These are phyloP conservation scores for Leptinotarsa tumamoca DNA, from an alignment of 2,888 invertebrate genomes.

Conservation along the genomic window DNA sequence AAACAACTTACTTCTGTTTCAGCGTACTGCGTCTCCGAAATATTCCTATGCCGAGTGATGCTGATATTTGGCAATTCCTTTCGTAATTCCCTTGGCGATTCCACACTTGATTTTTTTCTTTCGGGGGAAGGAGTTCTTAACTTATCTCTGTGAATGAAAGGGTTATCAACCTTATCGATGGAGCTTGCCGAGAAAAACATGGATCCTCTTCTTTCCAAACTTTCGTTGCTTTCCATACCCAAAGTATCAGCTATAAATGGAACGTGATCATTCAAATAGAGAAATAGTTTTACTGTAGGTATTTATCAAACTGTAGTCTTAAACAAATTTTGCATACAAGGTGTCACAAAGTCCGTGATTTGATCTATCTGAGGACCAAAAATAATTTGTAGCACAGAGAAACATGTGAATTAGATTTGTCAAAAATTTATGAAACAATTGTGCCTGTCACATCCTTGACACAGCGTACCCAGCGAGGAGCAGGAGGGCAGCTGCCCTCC, in stretches of 20 bases:
- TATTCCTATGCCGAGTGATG: conserved; percentile 63
- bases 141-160: conserved; percentile 38
- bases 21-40: conserved; percentile 67
- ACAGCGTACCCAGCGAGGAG: too few species aligned
- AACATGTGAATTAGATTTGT: too few species aligned
- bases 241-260: conserved; percentile 77
- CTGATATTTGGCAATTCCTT: conserved; percentile 56
- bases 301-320: too few species aligned
- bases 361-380: too few species aligned
- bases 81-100: conserved; percentile 37
- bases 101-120: conserved; percentile 35
- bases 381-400: too few species aligned
- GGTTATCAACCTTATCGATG: conserved; percentile 64
- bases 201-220: conserved; percentile 71
- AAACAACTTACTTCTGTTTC: conserved; percentile 62
- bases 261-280: background rate
- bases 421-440: too few species aligned
- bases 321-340: too few species aligned
- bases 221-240: conserved; percentile 78
- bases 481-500: too few species aligned
- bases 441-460: too few species aligned
- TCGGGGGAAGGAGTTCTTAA: conserved; percentile 69
- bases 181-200: conserved; percentile 64
- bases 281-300: background rate
- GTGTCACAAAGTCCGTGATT: too few species aligned